These are phyloP conservation scores for Lepidurus couesii DNA, from an alignment of 1,140 invertebrate genomes.

Conservation along the genomic window DNA sequence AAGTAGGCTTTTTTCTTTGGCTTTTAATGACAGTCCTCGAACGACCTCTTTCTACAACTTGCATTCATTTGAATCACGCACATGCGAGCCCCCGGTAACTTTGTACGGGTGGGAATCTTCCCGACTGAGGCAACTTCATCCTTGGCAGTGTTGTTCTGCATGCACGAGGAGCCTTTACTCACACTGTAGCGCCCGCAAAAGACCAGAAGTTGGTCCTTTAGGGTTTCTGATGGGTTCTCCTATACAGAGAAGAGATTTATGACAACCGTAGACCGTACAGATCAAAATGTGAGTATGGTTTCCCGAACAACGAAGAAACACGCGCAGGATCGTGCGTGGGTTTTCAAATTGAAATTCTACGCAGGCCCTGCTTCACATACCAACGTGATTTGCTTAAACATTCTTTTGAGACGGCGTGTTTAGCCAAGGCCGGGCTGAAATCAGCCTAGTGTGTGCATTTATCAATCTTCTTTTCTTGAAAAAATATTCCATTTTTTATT, in stretches of 20 bases:
- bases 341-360: constrained; percentile 20
- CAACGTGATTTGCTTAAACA: constrained; percentile 15
- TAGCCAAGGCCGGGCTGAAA: background rate
- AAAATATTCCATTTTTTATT: too few species aligned
- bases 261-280: background rate
- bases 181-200: too few species aligned
- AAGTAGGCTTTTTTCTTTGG: background rate
- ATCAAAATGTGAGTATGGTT: constrained; percentile 9
- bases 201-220: too few species aligned
- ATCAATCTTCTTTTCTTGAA: too few species aligned
- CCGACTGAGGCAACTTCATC: background rate
- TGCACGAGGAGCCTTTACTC: too few species aligned
- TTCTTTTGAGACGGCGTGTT: background rate
- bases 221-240: too few species aligned
- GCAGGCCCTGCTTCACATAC: constrained; percentile 8
- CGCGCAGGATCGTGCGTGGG: background rate
- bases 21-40: background rate
- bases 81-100: background rate
- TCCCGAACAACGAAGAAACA: background rate
- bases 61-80: background rate
- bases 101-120: constrained; percentile 17
- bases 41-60: background rate
- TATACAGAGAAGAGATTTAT: background rate
- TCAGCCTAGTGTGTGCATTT: background rate
- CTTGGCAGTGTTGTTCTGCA: background rate